Conservation (phyloP, 1,140 invertebrate genomes). For the Heliconius himera region DNA sequence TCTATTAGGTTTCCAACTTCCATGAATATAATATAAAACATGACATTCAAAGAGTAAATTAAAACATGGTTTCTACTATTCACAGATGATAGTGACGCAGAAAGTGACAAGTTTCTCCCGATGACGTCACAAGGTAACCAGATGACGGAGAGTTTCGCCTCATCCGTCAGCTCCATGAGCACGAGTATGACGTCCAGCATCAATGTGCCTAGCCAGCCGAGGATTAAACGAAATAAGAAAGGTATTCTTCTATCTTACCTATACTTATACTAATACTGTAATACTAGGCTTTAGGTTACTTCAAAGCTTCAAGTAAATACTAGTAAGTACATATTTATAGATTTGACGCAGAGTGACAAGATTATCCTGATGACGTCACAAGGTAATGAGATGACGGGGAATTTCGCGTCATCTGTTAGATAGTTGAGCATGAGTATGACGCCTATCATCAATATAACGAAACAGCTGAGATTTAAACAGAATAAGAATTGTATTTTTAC, state of each 20-base stretch:
- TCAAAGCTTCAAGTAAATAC: too few species aligned
- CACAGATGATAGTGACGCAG: constrained; percentile 87
- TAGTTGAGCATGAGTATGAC: constrained; percentile 81
- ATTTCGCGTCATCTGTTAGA: constrained; percentile 79
- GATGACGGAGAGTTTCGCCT: constrained; percentile 81
- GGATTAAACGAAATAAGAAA: constrained; percentile 73
- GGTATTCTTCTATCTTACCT: constrained; percentile 43
- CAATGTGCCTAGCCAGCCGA: constrained; percentile 64
- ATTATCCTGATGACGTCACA: constrained; percentile 86
- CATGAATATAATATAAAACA: too few species aligned
- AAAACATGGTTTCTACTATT: constrained; percentile 3
- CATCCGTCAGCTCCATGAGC: constrained; percentile 81
- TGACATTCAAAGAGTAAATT: background rate
- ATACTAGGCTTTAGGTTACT: too few species aligned
- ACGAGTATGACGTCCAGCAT: constrained; percentile 78
- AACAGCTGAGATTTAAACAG: constrained; percentile 64
- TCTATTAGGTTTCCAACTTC: too few species aligned
- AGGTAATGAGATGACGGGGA: constrained; percentile 75
- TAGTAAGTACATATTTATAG: too few species aligned
- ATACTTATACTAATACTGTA: background rate
- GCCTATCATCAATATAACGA: constrained; percentile 70
- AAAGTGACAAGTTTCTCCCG: constrained; percentile 87
- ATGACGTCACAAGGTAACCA: constrained; percentile 76
- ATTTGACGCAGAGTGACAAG: constrained; percentile 84
- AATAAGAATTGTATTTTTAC: constrained; percentile 64